A percentile compares a stretch with the other conserved stretches of the same genome.
Evolutionary conservation across 2,797 vertebrate species (phyloP).

Genomic region (Acrossocheilus fasciatus): DNA sequence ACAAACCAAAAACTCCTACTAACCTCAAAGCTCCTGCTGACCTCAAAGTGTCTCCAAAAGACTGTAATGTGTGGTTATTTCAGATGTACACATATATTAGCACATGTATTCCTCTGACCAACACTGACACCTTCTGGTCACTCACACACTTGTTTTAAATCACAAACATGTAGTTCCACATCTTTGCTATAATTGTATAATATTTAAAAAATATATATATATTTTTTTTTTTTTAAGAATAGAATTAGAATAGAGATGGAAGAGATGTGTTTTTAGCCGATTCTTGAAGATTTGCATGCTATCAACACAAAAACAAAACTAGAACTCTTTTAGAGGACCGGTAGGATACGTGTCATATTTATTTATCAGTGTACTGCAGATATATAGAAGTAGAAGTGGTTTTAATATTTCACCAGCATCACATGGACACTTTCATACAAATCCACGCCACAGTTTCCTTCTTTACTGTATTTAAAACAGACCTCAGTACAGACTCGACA

Average conservation of each 20-base stretch:
- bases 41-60: not conserved
- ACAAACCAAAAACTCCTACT: not conserved
- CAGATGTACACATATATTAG: not conserved
- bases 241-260: no score
- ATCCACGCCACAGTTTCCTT: not conserved
- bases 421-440: not conserved
- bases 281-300: not conserved
- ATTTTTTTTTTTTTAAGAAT: no score
- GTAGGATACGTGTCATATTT: not conserved
- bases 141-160: not conserved
- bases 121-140: slow-evolving; percentile 72
- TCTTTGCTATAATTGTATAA: no score
- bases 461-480: not conserved
- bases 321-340: not conserved
- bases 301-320: not conserved
- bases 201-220: no score
- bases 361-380: not conserved
- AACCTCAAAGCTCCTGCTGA: not conserved
- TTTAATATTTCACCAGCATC: not conserved
- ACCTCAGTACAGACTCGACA: not conserved
- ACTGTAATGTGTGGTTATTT: not conserved
- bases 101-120: slow-evolving; percentile 4
- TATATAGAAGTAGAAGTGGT: not conserved
- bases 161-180: not conserved
- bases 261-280: no score